Conservation (phyloP, 2,888 invertebrate genomes). For the Pollenia labialis region DNA sequence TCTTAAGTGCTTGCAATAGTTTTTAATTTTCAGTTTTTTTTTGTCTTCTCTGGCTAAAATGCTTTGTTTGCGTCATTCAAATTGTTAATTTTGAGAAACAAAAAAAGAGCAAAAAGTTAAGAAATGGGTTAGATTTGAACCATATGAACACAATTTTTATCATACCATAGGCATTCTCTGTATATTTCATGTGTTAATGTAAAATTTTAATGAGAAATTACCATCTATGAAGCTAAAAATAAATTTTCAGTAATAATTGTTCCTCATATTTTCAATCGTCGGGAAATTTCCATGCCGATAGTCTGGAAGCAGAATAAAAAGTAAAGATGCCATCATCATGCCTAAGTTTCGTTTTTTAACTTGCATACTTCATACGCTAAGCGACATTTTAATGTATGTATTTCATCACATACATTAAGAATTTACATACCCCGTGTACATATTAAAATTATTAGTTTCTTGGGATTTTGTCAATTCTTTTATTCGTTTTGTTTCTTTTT, state of each 20-base stretch:
- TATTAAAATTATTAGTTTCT: conserved; percentile 16
- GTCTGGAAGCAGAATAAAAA: background rate
- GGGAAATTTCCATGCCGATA: conserved; percentile 61
- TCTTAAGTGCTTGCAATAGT: too few relatives aligned
- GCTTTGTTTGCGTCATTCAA: too few relatives aligned
- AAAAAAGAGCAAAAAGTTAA: too few relatives aligned
- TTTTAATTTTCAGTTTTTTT: too few relatives aligned
- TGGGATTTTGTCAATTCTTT: conserved; percentile 17
- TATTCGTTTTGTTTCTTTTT: conserved; percentile 24
- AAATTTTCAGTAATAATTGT: conserved; percentile 45
- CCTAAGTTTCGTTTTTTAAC: conserved; percentile 25
- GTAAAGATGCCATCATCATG: conserved; percentile 14
- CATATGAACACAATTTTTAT: too few relatives aligned
- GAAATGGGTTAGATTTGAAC: too few relatives aligned
- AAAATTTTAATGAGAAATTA: background rate
- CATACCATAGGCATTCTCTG: too few relatives aligned
- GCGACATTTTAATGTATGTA: background rate
- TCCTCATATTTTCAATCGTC: conserved; percentile 43
- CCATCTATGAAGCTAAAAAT: conserved; percentile 56
- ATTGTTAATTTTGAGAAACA: too few relatives aligned
- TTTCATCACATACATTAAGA: conserved; percentile 15
- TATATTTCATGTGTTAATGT: too few relatives aligned
- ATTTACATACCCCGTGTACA: conserved; percentile 13
- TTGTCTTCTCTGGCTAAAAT: too few relatives aligned
- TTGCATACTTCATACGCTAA: conserved; percentile 7